phyloP scores from a whole-genome alignment of 2,113 vertebrate genomes.

The Eolophus roseicapilla region DNA sequence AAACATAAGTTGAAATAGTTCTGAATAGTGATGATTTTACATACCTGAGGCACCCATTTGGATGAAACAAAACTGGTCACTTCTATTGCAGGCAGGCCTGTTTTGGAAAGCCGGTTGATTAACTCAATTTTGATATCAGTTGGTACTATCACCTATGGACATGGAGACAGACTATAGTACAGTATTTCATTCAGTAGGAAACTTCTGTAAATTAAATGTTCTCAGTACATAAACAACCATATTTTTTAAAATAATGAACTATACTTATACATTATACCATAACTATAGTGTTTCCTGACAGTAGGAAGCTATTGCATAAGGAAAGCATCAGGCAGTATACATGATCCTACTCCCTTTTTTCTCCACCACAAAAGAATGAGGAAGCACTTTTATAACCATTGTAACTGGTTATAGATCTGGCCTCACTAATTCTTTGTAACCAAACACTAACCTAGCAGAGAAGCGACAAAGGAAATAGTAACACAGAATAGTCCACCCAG shows the following conservation, averaged over 20 bases:
- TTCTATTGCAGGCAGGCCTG: conserved; percentile 89
- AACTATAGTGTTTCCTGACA: neutral
- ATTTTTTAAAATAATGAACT: neutral
- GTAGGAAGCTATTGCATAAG: neutral
- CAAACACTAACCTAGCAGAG: neutral
- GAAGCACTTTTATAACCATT: neutral
- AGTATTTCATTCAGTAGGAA: neutral
- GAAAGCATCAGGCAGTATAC: neutral
- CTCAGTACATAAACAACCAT: neutral
- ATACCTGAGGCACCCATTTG: conserved; percentile 96
- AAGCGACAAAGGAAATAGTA: neutral
- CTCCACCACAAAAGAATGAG: neutral
- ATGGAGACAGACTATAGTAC: neutral
- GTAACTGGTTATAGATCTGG: neutral
- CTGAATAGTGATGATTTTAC: neutral
- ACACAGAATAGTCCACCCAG: neutral
- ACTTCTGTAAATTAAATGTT: neutral
- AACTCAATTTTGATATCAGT: conserved; percentile 90
- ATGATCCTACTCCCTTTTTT: neutral
- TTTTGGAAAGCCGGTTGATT: conserved; percentile 89
- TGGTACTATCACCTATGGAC: conserved; percentile 85
- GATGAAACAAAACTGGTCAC: conserved; percentile 95
- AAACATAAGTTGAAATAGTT: neutral
- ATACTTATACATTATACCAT: neutral
- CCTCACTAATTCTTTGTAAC: neutral